Conservation (phyloP, 2,888 invertebrate genomes). For the Nymphalis urticae region DNA sequence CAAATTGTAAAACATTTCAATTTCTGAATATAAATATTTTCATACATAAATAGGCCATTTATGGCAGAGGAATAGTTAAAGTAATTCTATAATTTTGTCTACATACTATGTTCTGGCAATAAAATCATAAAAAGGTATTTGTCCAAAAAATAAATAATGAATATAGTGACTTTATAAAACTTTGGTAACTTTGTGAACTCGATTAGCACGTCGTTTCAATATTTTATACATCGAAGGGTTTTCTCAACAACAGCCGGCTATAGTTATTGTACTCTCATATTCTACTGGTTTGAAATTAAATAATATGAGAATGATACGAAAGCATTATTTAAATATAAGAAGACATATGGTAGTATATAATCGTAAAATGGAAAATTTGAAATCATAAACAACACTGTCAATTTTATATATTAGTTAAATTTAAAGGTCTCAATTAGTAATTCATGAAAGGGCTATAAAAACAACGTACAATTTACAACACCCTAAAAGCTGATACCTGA, state of each 20-base stretch:
- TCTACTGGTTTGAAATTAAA: not conserved
- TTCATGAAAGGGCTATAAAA: slow-evolving; percentile 2
- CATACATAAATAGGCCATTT: slow-evolving; percentile 63
- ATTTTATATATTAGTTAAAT: not conserved
- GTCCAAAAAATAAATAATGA: not conserved
- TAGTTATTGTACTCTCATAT: not conserved
- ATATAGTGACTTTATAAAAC: slow-evolving; percentile 1
- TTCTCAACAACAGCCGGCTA: not conserved
- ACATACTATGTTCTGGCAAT: slow-evolving; percentile 3
- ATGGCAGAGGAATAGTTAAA: slow-evolving; percentile 59
- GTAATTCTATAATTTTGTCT: slow-evolving; percentile 7
- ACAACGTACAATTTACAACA: not conserved
- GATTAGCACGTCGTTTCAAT: not conserved
- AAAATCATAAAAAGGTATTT: slow-evolving; percentile 5
- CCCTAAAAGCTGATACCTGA: not conserved
- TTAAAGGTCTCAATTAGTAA: not conserved
- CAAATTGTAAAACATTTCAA: slow-evolving; percentile 50
- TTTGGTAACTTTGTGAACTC: slow-evolving; percentile 6
- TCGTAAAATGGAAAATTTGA: not conserved
- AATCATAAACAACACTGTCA: not conserved
- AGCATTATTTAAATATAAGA: not conserved
- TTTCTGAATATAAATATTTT: slow-evolving; percentile 43
- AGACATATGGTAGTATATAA: not conserved
- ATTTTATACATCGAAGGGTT: not conserved
- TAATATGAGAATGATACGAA: not conserved